Evolutionary conservation across 2,797 vertebrate species (phyloP).

Genomic region (Hoplostethus atlanticus): DNA sequence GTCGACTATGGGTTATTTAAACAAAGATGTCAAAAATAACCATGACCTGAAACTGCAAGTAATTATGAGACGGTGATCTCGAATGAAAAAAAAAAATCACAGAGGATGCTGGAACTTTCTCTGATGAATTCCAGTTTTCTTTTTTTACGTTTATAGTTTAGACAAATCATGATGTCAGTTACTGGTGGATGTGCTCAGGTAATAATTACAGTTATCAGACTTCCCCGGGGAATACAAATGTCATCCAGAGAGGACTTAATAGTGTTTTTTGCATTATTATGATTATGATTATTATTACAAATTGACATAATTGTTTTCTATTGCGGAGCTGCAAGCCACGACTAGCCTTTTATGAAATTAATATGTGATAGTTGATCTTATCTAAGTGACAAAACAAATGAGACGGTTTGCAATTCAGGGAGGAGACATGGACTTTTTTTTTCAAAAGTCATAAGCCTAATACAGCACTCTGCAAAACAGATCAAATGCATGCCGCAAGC

Average conservation of each 20-base stretch:
- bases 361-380: constrained; percentile 48
- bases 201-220: constrained; percentile 39
- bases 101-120: not conserved
- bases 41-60: not conserved
- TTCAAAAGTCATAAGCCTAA: not conserved
- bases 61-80: not conserved
- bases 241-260: constrained; percentile 26
- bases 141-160: not conserved
- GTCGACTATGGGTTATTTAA: no score
- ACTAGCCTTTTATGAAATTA: constrained; percentile 56
- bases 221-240: constrained; percentile 22
- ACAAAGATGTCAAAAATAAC: no score
- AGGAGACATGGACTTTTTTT: not conserved
- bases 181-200: constrained; percentile 11
- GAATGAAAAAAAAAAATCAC: not conserved
- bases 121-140: not conserved
- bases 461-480: not conserved
- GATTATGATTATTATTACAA: no score
- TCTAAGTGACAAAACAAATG: constrained; percentile 26
- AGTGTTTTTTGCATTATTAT: constrained; percentile 47
- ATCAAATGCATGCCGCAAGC: not conserved
- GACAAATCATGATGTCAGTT: not conserved
- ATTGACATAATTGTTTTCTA: constrained; percentile 59
- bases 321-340: constrained; percentile 53
- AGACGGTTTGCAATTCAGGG: constrained; percentile 22